These are phyloP conservation scores for Polymixis lichenea DNA, from an alignment of 2,888 invertebrate genomes.

Conservation along the genomic window DNA sequence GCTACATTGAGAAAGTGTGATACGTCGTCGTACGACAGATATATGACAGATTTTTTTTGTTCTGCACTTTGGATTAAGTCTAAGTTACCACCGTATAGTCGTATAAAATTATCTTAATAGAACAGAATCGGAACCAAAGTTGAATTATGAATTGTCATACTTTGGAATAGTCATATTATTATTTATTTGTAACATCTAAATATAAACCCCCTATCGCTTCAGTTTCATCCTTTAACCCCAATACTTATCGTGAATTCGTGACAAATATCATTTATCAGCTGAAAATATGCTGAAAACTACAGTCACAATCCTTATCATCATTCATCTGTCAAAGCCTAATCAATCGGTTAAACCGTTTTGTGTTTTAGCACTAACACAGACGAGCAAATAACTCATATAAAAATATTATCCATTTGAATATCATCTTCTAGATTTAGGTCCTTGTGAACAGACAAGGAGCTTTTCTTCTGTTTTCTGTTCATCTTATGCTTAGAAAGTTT, in stretches of 20 bases:
- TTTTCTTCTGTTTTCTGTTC: neutral
- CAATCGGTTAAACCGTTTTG: constrained; percentile 44
- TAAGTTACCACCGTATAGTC: neutral
- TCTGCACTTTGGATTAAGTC: neutral
- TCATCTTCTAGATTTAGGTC: constrained; percentile 2
- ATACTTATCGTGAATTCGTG: constrained; percentile 52
- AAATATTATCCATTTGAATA: neutral
- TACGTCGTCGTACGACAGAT: neutral
- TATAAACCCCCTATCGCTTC: constrained; percentile 15
- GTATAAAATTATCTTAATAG: neutral
- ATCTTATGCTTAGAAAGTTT: neutral
- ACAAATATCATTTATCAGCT: constrained; percentile 48
- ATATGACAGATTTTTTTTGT: neutral
- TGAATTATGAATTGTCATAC: constrained; percentile 3
- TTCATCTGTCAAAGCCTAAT: constrained; percentile 60
- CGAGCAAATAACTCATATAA: neutral
- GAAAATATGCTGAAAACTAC: constrained; percentile 22
- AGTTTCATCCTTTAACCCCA: constrained; percentile 40
- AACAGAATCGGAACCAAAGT: constrained; percentile 2
- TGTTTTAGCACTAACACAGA: neutral
- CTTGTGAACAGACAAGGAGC: neutral
- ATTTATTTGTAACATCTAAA: constrained; percentile 37
- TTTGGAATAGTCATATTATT: constrained; percentile 6
- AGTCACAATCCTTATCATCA: constrained; percentile 45
- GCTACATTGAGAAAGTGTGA: neutral